A percentile compares a stretch with the other conserved stretches of the same genome.
phyloP scores from a whole-genome alignment of 2,888 invertebrate genomes.

The Pachycephus smyrnensis region DNA sequence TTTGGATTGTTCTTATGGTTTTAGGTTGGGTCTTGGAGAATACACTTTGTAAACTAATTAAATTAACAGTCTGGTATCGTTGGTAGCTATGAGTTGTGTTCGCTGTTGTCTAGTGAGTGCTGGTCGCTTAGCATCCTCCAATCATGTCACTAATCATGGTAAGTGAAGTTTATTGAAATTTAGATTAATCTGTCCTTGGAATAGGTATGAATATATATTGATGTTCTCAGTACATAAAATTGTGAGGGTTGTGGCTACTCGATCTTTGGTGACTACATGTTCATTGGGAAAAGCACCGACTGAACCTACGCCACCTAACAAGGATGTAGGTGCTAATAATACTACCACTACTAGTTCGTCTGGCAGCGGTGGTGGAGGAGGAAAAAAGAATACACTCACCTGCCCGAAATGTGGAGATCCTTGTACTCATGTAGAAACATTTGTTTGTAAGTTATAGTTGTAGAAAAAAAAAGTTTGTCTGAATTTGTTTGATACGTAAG shows the following conservation, averaged over 20 bases:
- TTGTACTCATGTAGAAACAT: slow-evolving; percentile 97
- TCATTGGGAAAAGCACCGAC: slow-evolving; percentile 56
- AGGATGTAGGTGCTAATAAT: slow-evolving; percentile 41
- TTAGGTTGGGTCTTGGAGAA: background rate
- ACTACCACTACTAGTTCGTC: slow-evolving; percentile 31
- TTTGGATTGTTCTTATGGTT: background rate
- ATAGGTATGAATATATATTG: background rate
- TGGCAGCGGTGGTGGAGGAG: slow-evolving; percentile 68
- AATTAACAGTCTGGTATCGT: background rate
- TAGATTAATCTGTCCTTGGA: background rate
- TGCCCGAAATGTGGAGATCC: slow-evolving; percentile 98
- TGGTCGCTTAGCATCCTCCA: slow-evolving; percentile 58
- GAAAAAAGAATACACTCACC: slow-evolving; percentile 83
- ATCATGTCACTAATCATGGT: slow-evolving; percentile 61
- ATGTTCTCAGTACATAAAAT: slow-evolving; percentile 57
- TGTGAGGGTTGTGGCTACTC: slow-evolving; percentile 55
- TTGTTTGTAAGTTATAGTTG: slow-evolving; percentile 78
- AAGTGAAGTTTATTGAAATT: slow-evolving; percentile 26
- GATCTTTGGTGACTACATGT: slow-evolving; percentile 52
- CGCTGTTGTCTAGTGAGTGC: slow-evolving; percentile 62
- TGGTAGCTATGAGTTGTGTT: slow-evolving; percentile 59
- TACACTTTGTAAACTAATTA: background rate
- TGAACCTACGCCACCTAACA: slow-evolving; percentile 57
- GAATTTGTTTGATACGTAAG: background rate
- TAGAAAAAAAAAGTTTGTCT: background rate